A percentile compares a stretch with the other conserved stretches of the same genome.
These are phyloP conservation scores for Morus bassanus DNA, from an alignment of 2,797 vertebrate species.

Conservation along the genomic window DNA sequence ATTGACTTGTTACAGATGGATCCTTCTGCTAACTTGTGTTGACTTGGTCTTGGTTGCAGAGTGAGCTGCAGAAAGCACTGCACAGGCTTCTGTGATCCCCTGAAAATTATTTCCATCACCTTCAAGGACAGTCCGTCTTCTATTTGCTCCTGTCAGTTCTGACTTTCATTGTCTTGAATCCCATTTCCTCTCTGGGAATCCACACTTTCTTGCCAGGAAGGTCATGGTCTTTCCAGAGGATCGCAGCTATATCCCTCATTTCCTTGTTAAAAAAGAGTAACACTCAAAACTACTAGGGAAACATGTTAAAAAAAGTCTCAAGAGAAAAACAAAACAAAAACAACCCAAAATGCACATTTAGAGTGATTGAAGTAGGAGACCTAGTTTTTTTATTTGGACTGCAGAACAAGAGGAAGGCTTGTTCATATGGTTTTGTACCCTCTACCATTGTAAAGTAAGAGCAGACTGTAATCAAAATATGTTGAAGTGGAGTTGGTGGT, in stretches of 20 bases:
- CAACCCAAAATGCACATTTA: neutral
- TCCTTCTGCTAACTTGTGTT: neutral
- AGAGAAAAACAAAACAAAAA: neutral
- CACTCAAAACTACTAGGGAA: neutral
- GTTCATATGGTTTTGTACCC: neutral
- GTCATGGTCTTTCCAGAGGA: neutral
- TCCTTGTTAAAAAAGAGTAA: neutral
- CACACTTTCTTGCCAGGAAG: neutral
- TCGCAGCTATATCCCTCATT: neutral
- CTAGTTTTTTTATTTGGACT: accelerated
- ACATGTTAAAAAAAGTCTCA: neutral
- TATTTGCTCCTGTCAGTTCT: neutral
- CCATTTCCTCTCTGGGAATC: neutral
- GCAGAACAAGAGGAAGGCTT: neutral
- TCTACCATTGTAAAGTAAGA: neutral
- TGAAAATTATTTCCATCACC: neutral
- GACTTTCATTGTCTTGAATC: neutral
- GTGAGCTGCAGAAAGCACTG: neutral
- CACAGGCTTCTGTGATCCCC: neutral
- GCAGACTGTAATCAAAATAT: neutral
- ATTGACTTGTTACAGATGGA: neutral
- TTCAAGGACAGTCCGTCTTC: neutral
- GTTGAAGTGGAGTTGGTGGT: neutral
- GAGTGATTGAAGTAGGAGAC: neutral
- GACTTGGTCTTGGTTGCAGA: neutral